A percentile compares a stretch with the other conserved stretches of the same genome.
Conservation (phyloP, 1,140 invertebrate species). For the Paracyclopina nana region DNA sequence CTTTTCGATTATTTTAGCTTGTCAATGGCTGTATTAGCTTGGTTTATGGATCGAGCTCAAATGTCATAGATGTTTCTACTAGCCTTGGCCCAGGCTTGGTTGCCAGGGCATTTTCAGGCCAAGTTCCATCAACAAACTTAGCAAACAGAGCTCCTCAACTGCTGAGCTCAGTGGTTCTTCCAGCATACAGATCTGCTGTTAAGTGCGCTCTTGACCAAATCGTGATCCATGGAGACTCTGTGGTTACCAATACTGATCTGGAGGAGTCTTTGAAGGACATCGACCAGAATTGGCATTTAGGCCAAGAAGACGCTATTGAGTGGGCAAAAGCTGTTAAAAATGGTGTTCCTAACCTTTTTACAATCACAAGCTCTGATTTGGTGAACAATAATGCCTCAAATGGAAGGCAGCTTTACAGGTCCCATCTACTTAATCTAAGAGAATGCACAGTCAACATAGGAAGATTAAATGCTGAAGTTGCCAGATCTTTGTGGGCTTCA, state of each 20-base stretch:
- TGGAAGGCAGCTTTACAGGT: constrained; percentile 23
- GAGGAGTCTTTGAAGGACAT: constrained; percentile 26
- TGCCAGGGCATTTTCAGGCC: constrained; percentile 5
- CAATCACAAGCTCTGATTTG: constrained; percentile 25
- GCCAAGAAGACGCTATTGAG: constrained; percentile 25
- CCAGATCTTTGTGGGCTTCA: constrained; percentile 33
- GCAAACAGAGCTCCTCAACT: not conserved
- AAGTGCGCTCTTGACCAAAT: constrained; percentile 31
- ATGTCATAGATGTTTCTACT: not conserved
- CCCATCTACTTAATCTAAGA: constrained; percentile 27
- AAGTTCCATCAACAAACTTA: not conserved
- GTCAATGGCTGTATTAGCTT: no score
- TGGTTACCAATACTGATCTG: constrained; percentile 24
- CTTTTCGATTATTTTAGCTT: no score
- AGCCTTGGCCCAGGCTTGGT: not conserved
- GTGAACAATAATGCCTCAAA: not conserved
- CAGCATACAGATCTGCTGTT: constrained; percentile 26
- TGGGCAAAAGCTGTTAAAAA: constrained; percentile 28
- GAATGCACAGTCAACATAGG: constrained; percentile 27
- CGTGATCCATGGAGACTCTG: constrained; percentile 24
- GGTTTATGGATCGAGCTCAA: no score
- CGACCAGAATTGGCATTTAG: constrained; percentile 30
- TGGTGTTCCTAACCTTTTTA: constrained; percentile 27
- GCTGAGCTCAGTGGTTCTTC: not conserved
- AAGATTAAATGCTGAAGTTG: constrained; percentile 27